These are phyloP conservation scores for Eclectus roratus DNA, from an alignment of 2,113 vertebrate genomes.

Conservation along the genomic window DNA sequence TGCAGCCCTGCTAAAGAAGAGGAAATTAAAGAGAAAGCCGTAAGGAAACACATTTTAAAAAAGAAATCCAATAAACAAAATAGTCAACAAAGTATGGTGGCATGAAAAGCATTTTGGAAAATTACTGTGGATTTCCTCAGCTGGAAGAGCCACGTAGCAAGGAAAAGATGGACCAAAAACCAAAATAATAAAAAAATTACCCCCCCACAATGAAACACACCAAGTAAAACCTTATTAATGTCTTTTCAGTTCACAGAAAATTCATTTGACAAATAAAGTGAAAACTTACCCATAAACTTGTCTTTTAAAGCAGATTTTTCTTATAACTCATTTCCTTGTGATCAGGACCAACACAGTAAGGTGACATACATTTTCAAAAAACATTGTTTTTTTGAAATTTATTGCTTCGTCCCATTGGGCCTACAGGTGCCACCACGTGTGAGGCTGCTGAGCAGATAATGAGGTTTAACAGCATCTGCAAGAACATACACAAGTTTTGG, in stretches of 20 bases:
- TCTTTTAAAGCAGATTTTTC: background rate
- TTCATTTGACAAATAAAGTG: background rate
- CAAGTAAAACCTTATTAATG: background rate
- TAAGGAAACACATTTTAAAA: slow-evolving; percentile 52
- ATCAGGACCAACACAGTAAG: background rate
- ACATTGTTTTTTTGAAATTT: background rate
- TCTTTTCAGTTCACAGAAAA: background rate
- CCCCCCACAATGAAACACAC: background rate
- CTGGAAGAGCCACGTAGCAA: background rate
- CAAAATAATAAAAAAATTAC: background rate
- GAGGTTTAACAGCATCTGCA: background rate
- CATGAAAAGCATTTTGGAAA: slow-evolving; percentile 12
- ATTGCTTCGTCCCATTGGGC: background rate
- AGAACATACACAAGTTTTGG: background rate
- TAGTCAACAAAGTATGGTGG: background rate
- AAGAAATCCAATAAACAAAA: slow-evolving; percentile 50
- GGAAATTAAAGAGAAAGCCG: slow-evolving; percentile 39
- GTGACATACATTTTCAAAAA: background rate
- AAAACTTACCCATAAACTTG: background rate
- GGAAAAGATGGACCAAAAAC: background rate
- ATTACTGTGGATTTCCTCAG: background rate
- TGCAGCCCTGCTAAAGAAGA: slow-evolving; percentile 18
- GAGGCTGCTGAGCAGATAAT: background rate
- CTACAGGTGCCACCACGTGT: background rate
- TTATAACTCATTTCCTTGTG: background rate